Percentiles rank a stretch among this genome's conserved stretches.
Conservation (phyloP, 2,888 invertebrate genomes). For the Eupithecia dodoneata region DNA sequence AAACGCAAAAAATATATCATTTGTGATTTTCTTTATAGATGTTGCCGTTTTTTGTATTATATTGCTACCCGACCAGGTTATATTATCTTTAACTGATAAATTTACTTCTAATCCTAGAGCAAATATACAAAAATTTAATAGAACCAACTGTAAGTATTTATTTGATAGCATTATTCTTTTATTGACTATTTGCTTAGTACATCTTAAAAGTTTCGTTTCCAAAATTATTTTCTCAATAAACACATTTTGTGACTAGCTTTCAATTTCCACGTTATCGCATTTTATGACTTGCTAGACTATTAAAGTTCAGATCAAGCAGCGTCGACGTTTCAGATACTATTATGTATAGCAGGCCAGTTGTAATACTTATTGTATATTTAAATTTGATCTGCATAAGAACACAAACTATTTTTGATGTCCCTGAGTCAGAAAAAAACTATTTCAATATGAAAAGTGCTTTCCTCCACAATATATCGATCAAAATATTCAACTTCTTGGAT, state of each 20-base stretch:
- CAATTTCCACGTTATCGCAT: conserved; percentile 19
- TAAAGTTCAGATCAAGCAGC: not conserved
- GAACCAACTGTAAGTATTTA: conserved; percentile 8
- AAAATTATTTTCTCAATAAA: conserved; percentile 1
- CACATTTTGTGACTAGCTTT: not conserved
- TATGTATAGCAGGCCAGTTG: conserved; percentile 30
- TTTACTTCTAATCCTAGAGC: conserved; percentile 49
- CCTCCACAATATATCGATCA: conserved; percentile 50
- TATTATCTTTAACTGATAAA: conserved; percentile 48
- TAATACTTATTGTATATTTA: conserved; percentile 27
- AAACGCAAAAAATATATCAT: conserved; percentile 57
- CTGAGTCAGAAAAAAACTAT: conserved; percentile 42
- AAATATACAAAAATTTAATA: conserved; percentile 33
- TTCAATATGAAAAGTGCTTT: conserved; percentile 45
- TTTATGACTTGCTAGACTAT: conserved; percentile 20
- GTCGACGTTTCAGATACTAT: conserved; percentile 15
- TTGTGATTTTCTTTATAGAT: conserved; percentile 54
- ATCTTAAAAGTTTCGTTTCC: conserved; percentile 8
- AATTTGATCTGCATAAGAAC: conserved; percentile 35
- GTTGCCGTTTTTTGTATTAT: conserved; percentile 51
- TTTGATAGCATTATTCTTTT: conserved; percentile 7
- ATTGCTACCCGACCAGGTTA: conserved; percentile 14
- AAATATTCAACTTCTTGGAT: conserved; percentile 51
- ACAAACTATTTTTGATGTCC: conserved; percentile 23
- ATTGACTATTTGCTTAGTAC: not conserved